A percentile compares a stretch with the other conserved stretches of the same genome.
Conservation (phyloP, 2,797 vertebrate genomes). For the Sciurus vulgaris region DNA sequence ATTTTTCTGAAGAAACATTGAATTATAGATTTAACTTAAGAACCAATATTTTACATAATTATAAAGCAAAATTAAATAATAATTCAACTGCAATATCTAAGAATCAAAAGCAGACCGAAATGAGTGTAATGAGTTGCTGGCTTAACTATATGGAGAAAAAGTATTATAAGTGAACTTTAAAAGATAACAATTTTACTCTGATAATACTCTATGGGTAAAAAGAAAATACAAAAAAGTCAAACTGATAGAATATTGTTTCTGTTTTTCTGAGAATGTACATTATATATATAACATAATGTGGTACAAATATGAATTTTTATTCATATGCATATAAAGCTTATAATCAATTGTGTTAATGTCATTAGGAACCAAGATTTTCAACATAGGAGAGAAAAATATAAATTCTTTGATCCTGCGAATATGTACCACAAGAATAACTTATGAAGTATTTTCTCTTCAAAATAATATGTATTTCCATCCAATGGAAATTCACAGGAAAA, state of each 20-base stretch:
- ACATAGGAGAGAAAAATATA: constrained; percentile 44
- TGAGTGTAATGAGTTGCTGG: constrained; percentile 23
- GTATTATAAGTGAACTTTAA: constrained; percentile 49
- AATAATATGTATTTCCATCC: background rate
- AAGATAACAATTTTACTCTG: background rate
- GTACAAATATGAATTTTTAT: background rate
- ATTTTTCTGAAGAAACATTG: constrained; percentile 45
- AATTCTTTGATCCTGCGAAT: constrained; percentile 32
- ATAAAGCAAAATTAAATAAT: constrained; percentile 32
- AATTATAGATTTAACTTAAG: constrained; percentile 52
- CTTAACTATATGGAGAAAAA: constrained; percentile 32
- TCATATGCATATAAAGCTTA: constrained; percentile 1
- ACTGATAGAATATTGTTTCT: background rate
- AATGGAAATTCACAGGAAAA: constrained; percentile 32
- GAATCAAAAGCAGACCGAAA: constrained; percentile 45
- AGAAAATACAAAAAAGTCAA: background rate
- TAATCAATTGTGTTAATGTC: constrained; percentile 41
- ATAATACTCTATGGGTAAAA: constrained; percentile 49
- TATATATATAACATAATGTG: background rate
- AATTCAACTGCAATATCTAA: background rate
- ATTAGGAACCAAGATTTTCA: constrained; percentile 36
- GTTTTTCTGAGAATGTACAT: constrained; percentile 28
- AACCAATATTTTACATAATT: constrained; percentile 29
- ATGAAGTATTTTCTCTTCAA: constrained; percentile 32
- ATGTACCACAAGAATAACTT: constrained; percentile 18